Evolutionary conservation across 2,888 invertebrate genomes (phyloP), one percentile per base, ranked within the genome.

Genomic region (Caradrina kadenii): DNA sequence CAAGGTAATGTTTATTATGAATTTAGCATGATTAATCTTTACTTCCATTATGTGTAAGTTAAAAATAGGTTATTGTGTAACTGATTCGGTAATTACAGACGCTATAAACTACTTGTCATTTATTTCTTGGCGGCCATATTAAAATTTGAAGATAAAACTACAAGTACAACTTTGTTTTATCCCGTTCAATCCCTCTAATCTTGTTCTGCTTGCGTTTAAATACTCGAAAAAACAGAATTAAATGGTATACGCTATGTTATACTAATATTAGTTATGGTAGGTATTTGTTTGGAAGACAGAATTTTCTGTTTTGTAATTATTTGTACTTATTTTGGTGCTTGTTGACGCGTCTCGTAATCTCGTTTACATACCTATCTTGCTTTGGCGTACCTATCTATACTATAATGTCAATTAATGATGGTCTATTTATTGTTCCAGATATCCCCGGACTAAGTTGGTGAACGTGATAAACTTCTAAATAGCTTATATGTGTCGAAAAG

Each of bases 391-490:
- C 31, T 69, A 69, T 59, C 58, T 73, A 56, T 60, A 66, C 10
- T 63, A 60, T 62, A 64, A 75, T 81, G 70, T 68, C 77, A 78
- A 69, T 76, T 81, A 81, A 81, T 70, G 80, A 81, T 72, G 48
- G 74, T 80, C 62, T 83, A 76, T 79, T 87, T 83, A 64, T 91
- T 92, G 87, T 95, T 95, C 61, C 94, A 96, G 96, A 94, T 94
- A 94, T 93, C 93, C 91, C 92, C 88, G 91, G 92, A 92, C 88
- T 92, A 91, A 92, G 91, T 93, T 94, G 91, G 93, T 94, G 93
- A 92, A 94, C 94, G 96, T 95, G 94, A 95, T 93, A 93, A 93
- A 93, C 93, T 93, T 93, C 88, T 92, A 90, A 91, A 88, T 93
- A 94, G 90, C 92, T 70, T 94, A 93, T 94, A 93, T 93, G 94